Conservation (phyloP, 2,797 vertebrate genomes). For the Ibycter americanus region DNA sequence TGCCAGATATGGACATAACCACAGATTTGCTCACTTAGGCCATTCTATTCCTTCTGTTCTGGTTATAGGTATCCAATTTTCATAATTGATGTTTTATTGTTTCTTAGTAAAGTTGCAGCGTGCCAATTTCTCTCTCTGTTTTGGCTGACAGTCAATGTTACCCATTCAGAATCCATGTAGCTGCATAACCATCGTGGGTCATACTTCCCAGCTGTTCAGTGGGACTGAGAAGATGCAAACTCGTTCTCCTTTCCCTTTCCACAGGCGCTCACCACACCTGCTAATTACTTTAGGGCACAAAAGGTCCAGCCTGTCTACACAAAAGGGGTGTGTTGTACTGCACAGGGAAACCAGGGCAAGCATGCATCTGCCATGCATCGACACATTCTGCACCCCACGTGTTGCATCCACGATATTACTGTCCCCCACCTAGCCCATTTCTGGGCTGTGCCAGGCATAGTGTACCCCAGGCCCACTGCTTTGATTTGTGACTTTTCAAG, state of each 20-base stretch:
- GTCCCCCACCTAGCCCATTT: neutral
- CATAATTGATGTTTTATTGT: neutral
- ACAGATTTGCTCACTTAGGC: neutral
- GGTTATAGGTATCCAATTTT: neutral
- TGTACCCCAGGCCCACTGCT: neutral
- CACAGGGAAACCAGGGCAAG: neutral
- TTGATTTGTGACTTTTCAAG: neutral
- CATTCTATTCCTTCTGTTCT: neutral
- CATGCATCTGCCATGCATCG: fast-evolving
- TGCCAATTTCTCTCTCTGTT: neutral
- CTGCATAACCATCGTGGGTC: neutral
- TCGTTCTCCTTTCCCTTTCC: neutral
- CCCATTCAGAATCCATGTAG: neutral
- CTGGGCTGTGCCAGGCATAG: neutral
- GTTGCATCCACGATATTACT: neutral
- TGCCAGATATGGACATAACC: neutral
- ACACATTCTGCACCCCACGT: neutral
- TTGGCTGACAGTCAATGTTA: neutral
- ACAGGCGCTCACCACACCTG: neutral
- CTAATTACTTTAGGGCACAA: neutral
- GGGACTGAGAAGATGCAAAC: neutral
- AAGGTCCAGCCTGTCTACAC: neutral
- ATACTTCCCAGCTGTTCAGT: neutral
- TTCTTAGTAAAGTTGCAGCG: neutral
- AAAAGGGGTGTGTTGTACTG: neutral